Conservation (phyloP, 2,797 vertebrate species). For the Siniperca obscura region DNA sequence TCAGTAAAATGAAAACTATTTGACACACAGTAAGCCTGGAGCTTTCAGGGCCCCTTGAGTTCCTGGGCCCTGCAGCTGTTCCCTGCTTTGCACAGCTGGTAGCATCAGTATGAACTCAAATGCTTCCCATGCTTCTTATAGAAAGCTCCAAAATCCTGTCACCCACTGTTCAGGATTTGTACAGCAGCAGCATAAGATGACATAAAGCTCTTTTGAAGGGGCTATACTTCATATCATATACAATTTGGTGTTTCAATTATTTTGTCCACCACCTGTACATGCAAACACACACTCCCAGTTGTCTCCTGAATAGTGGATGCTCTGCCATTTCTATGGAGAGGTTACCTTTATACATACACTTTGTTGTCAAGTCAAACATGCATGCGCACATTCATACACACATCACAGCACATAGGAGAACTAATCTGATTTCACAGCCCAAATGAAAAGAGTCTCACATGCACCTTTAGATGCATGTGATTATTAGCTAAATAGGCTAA, state of each 20-base stretch:
- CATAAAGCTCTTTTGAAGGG: not conserved
- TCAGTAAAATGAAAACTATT: not conserved
- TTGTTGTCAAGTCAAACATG: slow-evolving; percentile 17
- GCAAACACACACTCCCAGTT: slow-evolving; percentile 8
- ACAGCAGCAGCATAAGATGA: slow-evolving; percentile 13
- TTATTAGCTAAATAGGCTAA: slow-evolving; percentile 65
- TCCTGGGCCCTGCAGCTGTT: slow-evolving; percentile 3
- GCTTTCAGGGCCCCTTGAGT: not conserved
- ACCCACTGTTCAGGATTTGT: slow-evolving; percentile 43
- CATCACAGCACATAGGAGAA: slow-evolving; percentile 37
- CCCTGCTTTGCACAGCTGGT: not conserved
- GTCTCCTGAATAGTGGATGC: not conserved
- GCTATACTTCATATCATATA: not conserved
- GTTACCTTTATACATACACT: slow-evolving; percentile 11
- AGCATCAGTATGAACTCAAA: slow-evolving; percentile 16
- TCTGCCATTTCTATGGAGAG: slow-evolving; percentile 23
- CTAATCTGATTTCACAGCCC: slow-evolving; percentile 68
- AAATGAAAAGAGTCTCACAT: slow-evolving; percentile 62
- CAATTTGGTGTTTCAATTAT: not conserved
- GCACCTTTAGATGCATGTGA: slow-evolving; percentile 57
- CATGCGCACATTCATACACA: not conserved
- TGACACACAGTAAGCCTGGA: not conserved
- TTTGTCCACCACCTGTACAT: slow-evolving; percentile 4
- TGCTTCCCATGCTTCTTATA: slow-evolving; percentile 28
- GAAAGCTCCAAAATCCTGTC: slow-evolving; percentile 62